Conservation (phyloP, 2,888 invertebrate genomes). For the Lordiphosa andalusiaca region DNA sequence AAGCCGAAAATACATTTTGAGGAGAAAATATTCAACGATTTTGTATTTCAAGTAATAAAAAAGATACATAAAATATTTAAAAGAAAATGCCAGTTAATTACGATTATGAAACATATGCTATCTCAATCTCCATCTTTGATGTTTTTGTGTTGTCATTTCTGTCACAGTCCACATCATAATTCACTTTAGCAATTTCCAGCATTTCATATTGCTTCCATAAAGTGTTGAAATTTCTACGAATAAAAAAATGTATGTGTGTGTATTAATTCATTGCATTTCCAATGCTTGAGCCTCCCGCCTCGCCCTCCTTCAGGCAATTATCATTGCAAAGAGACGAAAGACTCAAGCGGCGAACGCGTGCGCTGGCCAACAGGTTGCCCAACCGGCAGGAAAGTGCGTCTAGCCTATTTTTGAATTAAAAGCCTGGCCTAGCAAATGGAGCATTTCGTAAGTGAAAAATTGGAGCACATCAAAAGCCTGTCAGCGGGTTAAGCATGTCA, state of each 20-base stretch:
- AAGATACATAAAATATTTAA: too few relatives aligned
- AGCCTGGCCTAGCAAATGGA: slow-evolving; percentile 15
- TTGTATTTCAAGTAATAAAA: too few relatives aligned
- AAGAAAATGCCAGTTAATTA: too few relatives aligned
- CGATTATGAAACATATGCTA: too few relatives aligned
- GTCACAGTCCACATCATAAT: slow-evolving; percentile 28
- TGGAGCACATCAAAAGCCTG: slow-evolving; percentile 35
- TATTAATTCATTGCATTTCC: slow-evolving; percentile 32
- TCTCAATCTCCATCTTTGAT: too few relatives aligned
- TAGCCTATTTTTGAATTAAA: slow-evolving; percentile 57
- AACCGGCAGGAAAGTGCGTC: slow-evolving; percentile 57
- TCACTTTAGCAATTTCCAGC: slow-evolving; percentile 25
- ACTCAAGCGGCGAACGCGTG: slow-evolving; percentile 41
- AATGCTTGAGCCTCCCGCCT: background rate
- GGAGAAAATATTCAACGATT: too few relatives aligned
- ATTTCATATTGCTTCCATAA: slow-evolving; percentile 19
- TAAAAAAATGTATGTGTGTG: slow-evolving; percentile 18
- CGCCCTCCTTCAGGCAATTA: slow-evolving; percentile 19
- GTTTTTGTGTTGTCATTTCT: background rate
- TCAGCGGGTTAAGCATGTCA: slow-evolving; percentile 50
- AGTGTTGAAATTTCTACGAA: slow-evolving; percentile 22
- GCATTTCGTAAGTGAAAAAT: slow-evolving; percentile 43
- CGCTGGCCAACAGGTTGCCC: slow-evolving; percentile 31
- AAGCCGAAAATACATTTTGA: too few relatives aligned
- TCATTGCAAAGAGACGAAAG: slow-evolving; percentile 32